Percentiles rank a stretch among this genome's conserved stretches.
Conservation (phyloP, 2,113 vertebrate species). For the Mormyrus iriodes region DNA sequence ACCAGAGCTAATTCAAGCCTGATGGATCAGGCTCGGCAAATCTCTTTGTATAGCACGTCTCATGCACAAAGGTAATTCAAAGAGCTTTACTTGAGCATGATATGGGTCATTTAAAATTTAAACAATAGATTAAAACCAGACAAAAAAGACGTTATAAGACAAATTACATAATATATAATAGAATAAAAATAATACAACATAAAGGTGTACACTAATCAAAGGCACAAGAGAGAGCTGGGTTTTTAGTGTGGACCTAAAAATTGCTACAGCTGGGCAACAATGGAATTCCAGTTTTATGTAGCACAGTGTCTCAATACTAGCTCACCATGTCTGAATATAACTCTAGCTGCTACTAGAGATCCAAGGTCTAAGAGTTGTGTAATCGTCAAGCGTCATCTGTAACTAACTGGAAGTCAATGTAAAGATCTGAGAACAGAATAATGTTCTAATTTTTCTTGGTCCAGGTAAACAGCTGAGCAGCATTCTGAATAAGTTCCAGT, state of each 20-base stretch:
- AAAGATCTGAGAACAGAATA: neutral
- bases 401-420: neutral
- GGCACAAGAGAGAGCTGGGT: neutral
- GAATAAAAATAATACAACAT: neutral
- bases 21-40: neutral
- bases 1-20: neutral
- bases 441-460: neutral
- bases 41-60: neutral
- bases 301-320: neutral
- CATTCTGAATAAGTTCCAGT: neutral
- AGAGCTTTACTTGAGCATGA: neutral
- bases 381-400: neutral
- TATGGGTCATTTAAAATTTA: neutral
- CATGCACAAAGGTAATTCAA: neutral
- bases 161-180: neutral
- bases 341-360: neutral
- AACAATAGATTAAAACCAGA: neutral
- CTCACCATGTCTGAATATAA: neutral
- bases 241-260: neutral
- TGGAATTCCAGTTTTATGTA: neutral
- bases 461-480: neutral
- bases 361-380: neutral
- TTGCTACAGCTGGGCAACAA: neutral
- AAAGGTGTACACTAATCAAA: neutral
- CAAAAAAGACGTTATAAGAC: neutral